Evolutionary conservation across 2,113 vertebrate genomes (phyloP).

Genomic region (Ailuropoda melanoleuca): DNA sequence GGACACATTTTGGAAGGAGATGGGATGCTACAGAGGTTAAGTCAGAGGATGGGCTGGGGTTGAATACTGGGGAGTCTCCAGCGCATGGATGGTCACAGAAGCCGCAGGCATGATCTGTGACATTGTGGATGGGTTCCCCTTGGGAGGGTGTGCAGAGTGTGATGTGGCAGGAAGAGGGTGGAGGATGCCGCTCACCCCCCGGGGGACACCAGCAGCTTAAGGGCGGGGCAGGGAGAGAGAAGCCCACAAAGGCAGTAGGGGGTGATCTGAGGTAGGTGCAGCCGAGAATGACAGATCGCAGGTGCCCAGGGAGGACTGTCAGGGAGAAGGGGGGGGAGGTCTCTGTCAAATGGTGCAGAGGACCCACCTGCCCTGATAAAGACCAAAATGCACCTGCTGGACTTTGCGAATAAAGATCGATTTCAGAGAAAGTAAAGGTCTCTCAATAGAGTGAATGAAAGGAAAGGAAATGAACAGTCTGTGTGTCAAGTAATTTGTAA

Average conservation of each 20-base stretch:
- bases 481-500: not conserved
- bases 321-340: not conserved
- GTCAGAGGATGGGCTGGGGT: not conserved
- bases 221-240: not conserved
- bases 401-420: not conserved
- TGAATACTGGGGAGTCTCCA: not conserved
- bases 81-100: not conserved
- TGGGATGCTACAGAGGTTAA: not conserved
- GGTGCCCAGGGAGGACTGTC: not conserved
- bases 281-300: not conserved
- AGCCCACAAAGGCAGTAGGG: not conserved
- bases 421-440: not conserved
- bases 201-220: not conserved
- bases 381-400: not conserved
- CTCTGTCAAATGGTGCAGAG: not conserved
- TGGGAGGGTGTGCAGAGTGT: not conserved
- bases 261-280: not conserved
- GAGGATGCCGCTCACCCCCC: rapidly evolving
- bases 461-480: not conserved
- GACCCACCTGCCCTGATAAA: not conserved
- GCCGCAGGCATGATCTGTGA: not conserved
- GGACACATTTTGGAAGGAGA: not conserved
- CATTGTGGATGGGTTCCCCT: not conserved
- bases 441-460: not conserved
- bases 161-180: not conserved